Evolutionary conservation across 2,888 invertebrate genomes (phyloP).

Genomic region (Zaprionus lineosus): DNA sequence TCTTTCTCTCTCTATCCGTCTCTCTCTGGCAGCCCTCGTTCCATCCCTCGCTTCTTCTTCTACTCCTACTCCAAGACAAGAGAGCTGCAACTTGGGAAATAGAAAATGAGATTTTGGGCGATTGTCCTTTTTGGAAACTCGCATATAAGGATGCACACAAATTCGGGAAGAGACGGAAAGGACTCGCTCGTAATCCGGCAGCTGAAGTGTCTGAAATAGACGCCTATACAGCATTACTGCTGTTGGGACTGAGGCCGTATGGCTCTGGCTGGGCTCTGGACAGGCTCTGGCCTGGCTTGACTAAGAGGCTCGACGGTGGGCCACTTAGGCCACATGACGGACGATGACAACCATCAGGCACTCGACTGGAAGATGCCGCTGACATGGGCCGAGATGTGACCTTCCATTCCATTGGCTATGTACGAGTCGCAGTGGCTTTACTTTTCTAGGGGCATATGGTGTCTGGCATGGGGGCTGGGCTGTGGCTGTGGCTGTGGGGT

Average conservation of each 20-base stretch:
- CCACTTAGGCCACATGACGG: not conserved
- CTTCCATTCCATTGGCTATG: conserved; percentile 35
- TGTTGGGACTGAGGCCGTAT: not conserved
- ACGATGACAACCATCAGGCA: conserved; percentile 37
- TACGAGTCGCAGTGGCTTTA: not conserved
- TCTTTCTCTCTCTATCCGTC: too few relatives aligned
- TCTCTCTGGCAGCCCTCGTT: too few relatives aligned
- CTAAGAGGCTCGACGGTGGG: not conserved
- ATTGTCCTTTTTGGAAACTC: too few relatives aligned
- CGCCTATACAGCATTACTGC: conserved; percentile 23
- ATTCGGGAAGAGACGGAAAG: not conserved
- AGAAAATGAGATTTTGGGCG: too few relatives aligned
- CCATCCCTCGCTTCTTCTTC: too few relatives aligned
- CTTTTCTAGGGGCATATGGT: too few relatives aligned
- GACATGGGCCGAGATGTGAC: conserved; percentile 32
- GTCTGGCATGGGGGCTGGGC: not conserved
- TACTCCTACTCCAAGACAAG: too few relatives aligned
- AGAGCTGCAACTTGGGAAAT: too few relatives aligned
- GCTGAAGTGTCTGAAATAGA: conserved; percentile 15
- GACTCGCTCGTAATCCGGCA: conserved; percentile 12
- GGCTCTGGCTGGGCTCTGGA: conserved; percentile 2
- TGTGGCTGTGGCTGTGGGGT: not conserved
- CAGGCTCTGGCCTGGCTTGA: too few relatives aligned
- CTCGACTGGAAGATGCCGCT: conserved; percentile 41
- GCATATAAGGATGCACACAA: too few relatives aligned